A percentile compares a stretch with the other conserved stretches of the same genome.
Conservation (phyloP, 2,113 vertebrate species). For the Harpagus bidentatus region DNA sequence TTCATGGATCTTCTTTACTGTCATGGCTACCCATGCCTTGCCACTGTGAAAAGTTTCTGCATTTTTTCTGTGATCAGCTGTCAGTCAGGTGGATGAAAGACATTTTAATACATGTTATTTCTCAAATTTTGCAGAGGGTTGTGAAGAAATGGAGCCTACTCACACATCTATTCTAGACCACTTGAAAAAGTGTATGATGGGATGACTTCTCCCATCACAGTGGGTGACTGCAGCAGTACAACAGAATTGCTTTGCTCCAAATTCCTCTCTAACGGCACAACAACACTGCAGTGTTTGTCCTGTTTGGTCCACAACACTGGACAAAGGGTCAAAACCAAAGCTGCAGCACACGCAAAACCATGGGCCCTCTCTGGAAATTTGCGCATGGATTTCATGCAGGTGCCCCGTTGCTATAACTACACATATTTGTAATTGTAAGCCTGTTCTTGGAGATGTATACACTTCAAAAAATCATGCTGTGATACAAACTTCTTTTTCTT, state of each 20-base stretch:
- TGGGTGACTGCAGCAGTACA: background rate
- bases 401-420: background rate
- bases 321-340: background rate
- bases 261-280: background rate
- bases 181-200: background rate
- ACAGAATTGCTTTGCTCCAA: background rate
- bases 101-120: background rate
- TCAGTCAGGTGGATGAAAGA: background rate
- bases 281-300: fast-evolving
- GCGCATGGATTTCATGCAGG: background rate
- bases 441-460: background rate
- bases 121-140: background rate
- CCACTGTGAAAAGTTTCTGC: background rate
- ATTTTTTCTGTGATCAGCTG: background rate
- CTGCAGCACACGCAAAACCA: background rate
- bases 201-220: background rate
- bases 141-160: background rate
- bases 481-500: background rate
- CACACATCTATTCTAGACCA: background rate
- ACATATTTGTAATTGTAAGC: background rate
- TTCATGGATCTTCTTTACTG: background rate
- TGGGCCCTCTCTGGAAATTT: background rate
- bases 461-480: background rate
- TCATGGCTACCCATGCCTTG: background rate
- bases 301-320: background rate